Evolutionary conservation across 2,888 invertebrate genomes (phyloP).

Genomic region (Drosophila lutescens): DNA sequence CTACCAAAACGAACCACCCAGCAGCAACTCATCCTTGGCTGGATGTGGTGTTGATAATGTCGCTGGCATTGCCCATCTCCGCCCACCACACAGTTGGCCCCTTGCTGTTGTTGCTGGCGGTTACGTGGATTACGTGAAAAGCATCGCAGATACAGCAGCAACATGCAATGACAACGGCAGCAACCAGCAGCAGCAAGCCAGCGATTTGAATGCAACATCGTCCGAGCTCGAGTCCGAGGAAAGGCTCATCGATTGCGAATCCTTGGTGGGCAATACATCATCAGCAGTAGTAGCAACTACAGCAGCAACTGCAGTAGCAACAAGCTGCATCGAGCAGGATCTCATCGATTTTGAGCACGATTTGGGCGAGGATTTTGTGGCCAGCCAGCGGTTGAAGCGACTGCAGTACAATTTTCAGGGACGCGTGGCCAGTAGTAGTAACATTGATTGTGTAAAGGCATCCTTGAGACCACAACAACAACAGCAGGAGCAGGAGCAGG

Average conservation of each 20-base stretch:
- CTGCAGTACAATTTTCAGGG: constrained; percentile 85
- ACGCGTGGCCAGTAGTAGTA: constrained; percentile 59
- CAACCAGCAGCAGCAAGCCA: constrained; percentile 1
- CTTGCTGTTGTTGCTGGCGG: constrained; percentile 57
- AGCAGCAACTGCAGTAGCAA: constrained; percentile 46
- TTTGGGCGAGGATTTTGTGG: constrained; percentile 81
- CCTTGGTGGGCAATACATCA: constrained; percentile 19
- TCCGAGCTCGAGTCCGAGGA: constrained; percentile 4
- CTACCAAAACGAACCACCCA: too few species aligned
- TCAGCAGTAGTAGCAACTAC: constrained; percentile 6
- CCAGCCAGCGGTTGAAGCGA: constrained; percentile 85
- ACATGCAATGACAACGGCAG: constrained; percentile 1
- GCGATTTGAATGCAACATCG: constrained; percentile 3
- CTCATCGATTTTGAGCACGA: constrained; percentile 74
- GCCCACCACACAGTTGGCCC: constrained; percentile 28
- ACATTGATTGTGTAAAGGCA: constrained; percentile 70
- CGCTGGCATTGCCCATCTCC: constrained; percentile 44
- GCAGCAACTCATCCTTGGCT: constrained; percentile 14
- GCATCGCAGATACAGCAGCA: constrained; percentile 7
- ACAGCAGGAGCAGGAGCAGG: constrained; percentile 13
- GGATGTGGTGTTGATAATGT: constrained; percentile 52
- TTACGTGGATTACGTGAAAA: constrained; percentile 72
- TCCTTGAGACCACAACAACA: constrained; percentile 64
- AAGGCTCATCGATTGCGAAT: constrained; percentile 35
- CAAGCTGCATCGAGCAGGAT: constrained; percentile 67